Evolutionary conservation across 2,797 vertebrate species (phyloP), one percentile per base, ranked within the genome.

Genomic region (Borostomias antarcticus): DNA sequence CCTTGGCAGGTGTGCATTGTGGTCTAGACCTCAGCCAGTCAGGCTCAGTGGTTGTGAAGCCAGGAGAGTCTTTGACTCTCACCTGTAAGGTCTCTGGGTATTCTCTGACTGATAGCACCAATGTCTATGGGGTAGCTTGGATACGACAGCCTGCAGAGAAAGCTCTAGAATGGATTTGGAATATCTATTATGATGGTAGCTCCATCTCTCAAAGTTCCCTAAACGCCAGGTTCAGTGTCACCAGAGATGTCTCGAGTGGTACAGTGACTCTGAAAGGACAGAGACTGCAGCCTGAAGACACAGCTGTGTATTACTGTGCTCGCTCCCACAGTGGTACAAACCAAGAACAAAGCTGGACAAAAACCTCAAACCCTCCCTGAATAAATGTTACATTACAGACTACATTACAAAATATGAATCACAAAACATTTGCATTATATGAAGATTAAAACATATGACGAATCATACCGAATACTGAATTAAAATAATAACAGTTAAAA

Each of bases 281-380:
- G 19, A 65, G 47, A 0, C 70, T 85, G 73, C 70, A 64, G 0
- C 58, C 69, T 52, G 83, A 78, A 0, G 82, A 85, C 58, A 74
- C 80, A 35, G 80, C 77, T 45, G 79, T 83, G 23, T 82, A 82
- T 78, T 81, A 78, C 15, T 82, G 81, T 52, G 77, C 71, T 26
- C 5, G 1, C 23, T 51, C 2, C 5, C 72, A 81, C 81, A 69
- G 56, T n/a, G n/a, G n/a, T n/a, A n/a, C n/a, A n/a, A n/a, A n/a
- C n/a, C n/a, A n/a, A n/a, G n/a, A n/a, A n/a, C n/a, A n/a, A n/a
- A n/a, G n/a, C n/a, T n/a, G n/a, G n/a, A n/a, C n/a, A n/a, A n/a
- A n/a, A n/a, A n/a, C n/a, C n/a, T 19, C 43, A n/a, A n/a, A n/a
- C n/a, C n/a, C n/a, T n/a, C n/a, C n/a, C n/a, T n/a, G n/a, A n/a